phyloP scores from a whole-genome alignment of 2,888 invertebrate species.

The Orthosia cruda region DNA sequence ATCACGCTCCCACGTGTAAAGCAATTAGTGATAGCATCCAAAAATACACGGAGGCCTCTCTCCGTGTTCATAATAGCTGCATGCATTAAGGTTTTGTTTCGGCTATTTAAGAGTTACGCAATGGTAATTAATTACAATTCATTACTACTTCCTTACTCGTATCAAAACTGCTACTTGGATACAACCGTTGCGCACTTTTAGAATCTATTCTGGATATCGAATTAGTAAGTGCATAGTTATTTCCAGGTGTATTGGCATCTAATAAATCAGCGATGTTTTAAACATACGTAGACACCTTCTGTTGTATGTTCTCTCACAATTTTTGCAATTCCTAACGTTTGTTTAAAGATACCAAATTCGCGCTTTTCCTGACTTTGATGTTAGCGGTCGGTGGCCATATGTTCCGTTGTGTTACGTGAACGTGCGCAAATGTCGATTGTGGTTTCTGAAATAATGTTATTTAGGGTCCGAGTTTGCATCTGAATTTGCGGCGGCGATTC shows the following conservation, averaged over 20 bases:
- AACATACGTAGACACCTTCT: slow-evolving; percentile 39
- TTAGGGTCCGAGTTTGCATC: slow-evolving; percentile 4
- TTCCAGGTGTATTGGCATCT: slow-evolving; percentile 9
- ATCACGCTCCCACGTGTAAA: slow-evolving; percentile 48
- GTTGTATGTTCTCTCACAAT: slow-evolving; percentile 41
- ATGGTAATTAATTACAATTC: slow-evolving; percentile 35
- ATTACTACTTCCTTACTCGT: slow-evolving; percentile 25
- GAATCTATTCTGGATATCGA: background rate
- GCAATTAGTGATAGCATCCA: slow-evolving; percentile 52
- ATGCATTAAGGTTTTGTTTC: slow-evolving; percentile 52
- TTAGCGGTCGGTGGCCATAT: slow-evolving; percentile 31
- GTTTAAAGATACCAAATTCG: slow-evolving; percentile 34
- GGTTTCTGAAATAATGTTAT: slow-evolving; percentile 43
- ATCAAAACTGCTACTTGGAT: slow-evolving; percentile 10
- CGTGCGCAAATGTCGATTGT: slow-evolving; percentile 25
- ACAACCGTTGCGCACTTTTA: slow-evolving; percentile 4
- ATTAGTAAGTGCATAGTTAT: slow-evolving; percentile 11
- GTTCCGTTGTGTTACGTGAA: slow-evolving; percentile 63
- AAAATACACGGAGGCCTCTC: slow-evolving; percentile 54
- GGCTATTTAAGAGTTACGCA: slow-evolving; percentile 40
- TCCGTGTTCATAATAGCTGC: slow-evolving; percentile 46
- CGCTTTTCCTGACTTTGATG: slow-evolving; percentile 44
- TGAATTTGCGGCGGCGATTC: background rate
- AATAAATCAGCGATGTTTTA: slow-evolving; percentile 23
- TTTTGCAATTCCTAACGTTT: slow-evolving; percentile 38